A percentile compares a stretch with the other conserved stretches of the same genome.
phyloP scores from a whole-genome alignment of 1,140 invertebrate species.

The Caenorhabditis latens region DNA sequence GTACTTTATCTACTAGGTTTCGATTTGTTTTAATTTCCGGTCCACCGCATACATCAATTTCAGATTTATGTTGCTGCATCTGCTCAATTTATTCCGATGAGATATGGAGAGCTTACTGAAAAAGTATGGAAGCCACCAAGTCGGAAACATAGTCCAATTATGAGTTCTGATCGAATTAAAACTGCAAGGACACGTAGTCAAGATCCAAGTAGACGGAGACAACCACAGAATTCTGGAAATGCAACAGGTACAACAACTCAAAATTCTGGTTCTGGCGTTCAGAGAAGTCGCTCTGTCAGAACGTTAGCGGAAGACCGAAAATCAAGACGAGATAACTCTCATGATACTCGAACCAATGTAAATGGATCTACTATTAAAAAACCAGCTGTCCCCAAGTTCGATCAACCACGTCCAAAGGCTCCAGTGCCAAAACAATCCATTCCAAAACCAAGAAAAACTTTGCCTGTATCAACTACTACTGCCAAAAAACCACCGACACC shows the following conservation, averaged over 20 bases:
- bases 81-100: conserved; percentile 36
- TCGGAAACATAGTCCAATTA: conserved; percentile 33
- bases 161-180: conserved; percentile 41
- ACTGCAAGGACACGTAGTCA: conserved; percentile 26
- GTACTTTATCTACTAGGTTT: background rate
- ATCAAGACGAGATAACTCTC: background rate
- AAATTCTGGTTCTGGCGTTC: conserved; percentile 3
- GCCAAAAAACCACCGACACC: conserved; percentile 36
- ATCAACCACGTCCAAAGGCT: conserved; percentile 27
- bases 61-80: conserved; percentile 41
- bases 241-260: background rate
- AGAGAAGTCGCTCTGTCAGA: conserved; percentile 30
- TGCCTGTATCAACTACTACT: conserved; percentile 5
- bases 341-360: background rate
- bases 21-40: too few species aligned
- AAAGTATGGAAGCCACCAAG: conserved; percentile 38
- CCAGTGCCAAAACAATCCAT: background rate
- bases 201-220: conserved; percentile 18
- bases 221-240: conserved; percentile 19
- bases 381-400: background rate
- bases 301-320: conserved; percentile 11
- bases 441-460: background rate
- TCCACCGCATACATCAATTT: background rate
- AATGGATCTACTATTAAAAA: background rate
- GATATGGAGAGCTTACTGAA: conserved; percentile 32